phyloP scores from a whole-genome alignment of 35 echinoderm and acorn worm species.

The Diadema setosum region DNA sequence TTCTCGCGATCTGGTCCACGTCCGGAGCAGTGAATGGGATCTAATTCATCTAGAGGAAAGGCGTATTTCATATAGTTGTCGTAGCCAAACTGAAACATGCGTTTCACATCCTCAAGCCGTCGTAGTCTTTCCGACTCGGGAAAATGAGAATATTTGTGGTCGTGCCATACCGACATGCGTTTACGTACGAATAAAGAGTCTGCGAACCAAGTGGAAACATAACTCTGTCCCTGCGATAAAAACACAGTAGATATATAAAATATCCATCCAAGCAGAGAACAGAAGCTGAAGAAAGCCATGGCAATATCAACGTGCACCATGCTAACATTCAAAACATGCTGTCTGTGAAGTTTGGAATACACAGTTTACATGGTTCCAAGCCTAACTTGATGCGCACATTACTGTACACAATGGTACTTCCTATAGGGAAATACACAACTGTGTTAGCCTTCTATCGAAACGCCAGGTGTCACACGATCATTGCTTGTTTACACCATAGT shows the following conservation, averaged over 20 bases:
- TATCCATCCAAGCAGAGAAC: background rate
- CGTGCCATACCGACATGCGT: conserved; percentile 26
- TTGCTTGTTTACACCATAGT: too few species aligned
- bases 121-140: conserved; percentile 70
- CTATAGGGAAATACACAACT: too few species aligned
- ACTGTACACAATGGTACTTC: too few species aligned
- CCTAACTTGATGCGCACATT: too few species aligned
- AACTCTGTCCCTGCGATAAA: background rate
- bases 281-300: background rate
- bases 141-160: conserved; percentile 82
- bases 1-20: conserved; percentile 80
- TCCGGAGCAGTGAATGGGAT: conserved; percentile 91
- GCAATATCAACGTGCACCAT: background rate
- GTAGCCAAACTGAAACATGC: conserved; percentile 95
- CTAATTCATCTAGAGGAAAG: conserved; percentile 90
- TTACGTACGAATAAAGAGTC: background rate
- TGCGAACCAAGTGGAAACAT: background rate
- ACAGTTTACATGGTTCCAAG: too few species aligned
- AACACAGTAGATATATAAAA: background rate
- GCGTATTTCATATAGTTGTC: conserved; percentile 93
- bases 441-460: too few species aligned
- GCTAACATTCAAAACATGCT: too few species aligned
- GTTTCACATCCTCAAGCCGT: conserved; percentile 62
- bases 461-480: too few species aligned
- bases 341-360: too few species aligned